Evolutionary conservation across 1,140 invertebrate species (phyloP), one percentile per base, ranked within the genome.

Genomic region (Lordiphosa stackelbergi): DNA sequence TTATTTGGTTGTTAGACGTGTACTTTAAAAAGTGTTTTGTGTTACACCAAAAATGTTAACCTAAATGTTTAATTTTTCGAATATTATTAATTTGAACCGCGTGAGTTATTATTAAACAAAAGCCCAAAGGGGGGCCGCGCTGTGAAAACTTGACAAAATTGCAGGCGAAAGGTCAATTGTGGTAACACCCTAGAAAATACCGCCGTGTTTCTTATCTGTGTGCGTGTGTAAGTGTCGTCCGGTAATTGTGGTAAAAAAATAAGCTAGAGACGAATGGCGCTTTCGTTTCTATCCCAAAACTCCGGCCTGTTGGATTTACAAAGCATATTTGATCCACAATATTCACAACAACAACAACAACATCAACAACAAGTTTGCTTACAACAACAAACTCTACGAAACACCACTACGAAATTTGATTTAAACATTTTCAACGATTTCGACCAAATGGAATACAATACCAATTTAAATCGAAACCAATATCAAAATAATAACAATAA

Each of bases 261-360:
- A n/a, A n/a, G n/a, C n/a, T n/a, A 40, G 59, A 11, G 40, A 5
- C 85, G 85, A 86, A 87, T 87, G 85, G 85, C 85, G 78, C 81
- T 87, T 77, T 85, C 85, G 69, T 79, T 85, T 75, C 63, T 83
- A 56, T 70, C 79, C 16, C 81, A 85, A 72, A 81, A 66, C 71
- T 85, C 81, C 61, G 84, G 78, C 62, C 83, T 81, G 43, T 87
- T 78, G 71, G 85, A 87, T 86, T 73, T 87, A 69, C 81, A 87
- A 81, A 73, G 81, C 54, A 77, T 87, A 47, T 85, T 87, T 64
- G 85, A 87, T 66, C 85, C 85, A 66, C 78, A 78, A 84, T 78
- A 78, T 71, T 61, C 77, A 59, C 68, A 72, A 45, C 70, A 83
- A 58, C 77, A 84, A 53, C 71, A 74, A 53, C 54, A 68, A 53